phyloP scores from a whole-genome alignment of 2,113 vertebrate genomes.

The Andinoacara biseriatus region DNA sequence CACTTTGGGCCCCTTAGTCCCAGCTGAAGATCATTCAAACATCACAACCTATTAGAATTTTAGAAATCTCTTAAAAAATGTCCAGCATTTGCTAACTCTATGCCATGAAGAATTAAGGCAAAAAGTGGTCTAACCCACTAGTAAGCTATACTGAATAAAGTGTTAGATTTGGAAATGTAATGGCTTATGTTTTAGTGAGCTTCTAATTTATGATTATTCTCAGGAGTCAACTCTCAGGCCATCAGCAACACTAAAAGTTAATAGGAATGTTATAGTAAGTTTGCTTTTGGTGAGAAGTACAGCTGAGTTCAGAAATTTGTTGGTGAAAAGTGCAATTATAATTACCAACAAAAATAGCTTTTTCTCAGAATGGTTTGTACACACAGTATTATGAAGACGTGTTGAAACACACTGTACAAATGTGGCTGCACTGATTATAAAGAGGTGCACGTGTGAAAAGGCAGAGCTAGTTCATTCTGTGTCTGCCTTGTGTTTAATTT shows the following conservation, averaged over 20 bases:
- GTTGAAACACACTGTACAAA: neutral
- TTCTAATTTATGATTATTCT: too few relatives aligned
- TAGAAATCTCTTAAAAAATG: neutral
- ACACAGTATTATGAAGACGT: neutral
- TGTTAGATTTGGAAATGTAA: neutral
- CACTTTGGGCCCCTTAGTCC: neutral
- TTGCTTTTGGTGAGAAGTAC: neutral
- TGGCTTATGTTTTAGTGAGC: too few relatives aligned
- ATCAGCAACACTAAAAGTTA: too few relatives aligned
- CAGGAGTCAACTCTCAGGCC: too few relatives aligned
- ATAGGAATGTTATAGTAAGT: neutral
- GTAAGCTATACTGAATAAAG: neutral
- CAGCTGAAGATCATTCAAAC: neutral
- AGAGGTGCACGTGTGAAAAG: constrained; percentile 11
- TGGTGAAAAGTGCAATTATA: neutral
- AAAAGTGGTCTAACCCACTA: neutral
- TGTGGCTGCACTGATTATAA: neutral
- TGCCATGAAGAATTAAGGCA: neutral
- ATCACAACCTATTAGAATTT: neutral
- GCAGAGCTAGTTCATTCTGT: neutral
- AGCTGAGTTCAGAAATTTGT: neutral
- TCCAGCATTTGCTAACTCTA: neutral
- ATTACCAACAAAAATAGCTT: neutral
- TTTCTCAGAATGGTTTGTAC: neutral
- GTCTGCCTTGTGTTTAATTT: constrained; percentile 7